phyloP scores from a whole-genome alignment of 2,113 vertebrate genomes.

The Dasyurus viverrinus region DNA sequence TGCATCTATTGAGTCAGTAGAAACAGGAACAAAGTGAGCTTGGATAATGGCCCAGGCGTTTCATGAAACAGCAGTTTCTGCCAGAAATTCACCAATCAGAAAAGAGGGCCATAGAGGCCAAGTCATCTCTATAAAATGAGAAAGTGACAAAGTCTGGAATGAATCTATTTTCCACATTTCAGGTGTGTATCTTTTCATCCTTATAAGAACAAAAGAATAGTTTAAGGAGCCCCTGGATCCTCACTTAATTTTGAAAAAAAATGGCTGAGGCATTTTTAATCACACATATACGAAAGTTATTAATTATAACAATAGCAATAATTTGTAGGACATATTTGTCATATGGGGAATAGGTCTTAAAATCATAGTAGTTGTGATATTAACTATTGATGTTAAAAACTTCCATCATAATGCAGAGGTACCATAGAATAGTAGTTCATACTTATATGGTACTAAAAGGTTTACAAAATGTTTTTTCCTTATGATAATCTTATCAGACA shows the following conservation, averaged over 20 bases:
- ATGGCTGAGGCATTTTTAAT: not conserved
- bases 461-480: not conserved
- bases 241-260: not conserved
- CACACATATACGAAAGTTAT: not conserved
- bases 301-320: not conserved
- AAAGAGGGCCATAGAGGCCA: not conserved
- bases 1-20: not conserved
- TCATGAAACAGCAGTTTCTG: not conserved
- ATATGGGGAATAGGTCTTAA: not conserved
- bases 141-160: not conserved
- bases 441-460: not conserved
- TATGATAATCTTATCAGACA: not conserved
- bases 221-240: not conserved
- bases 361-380: no score
- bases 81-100: not conserved
- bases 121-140: not conserved
- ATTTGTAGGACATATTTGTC: not conserved
- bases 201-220: not conserved
- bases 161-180: not conserved
- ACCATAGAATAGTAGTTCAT: not conserved
- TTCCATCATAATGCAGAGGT: not conserved
- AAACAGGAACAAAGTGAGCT: not conserved
- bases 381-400: not conserved
- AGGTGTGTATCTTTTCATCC: not conserved
- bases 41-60: not conserved